Percentiles rank a stretch among this genome's conserved stretches.
Conservation (phyloP, 1,140 invertebrate genomes). For the Prorops nasuta region DNA sequence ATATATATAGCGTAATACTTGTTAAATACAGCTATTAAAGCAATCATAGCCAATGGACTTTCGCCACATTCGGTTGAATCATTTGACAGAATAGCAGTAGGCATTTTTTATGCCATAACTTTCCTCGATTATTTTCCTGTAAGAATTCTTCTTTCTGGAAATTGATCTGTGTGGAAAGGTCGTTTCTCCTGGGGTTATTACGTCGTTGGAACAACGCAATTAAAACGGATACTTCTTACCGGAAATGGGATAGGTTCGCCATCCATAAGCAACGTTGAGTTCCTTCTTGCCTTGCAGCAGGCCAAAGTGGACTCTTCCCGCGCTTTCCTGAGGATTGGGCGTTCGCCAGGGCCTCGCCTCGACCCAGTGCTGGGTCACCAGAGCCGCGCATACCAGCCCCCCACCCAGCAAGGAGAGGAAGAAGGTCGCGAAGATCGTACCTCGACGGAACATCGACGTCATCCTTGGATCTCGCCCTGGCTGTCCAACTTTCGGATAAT, state of each 20-base stretch:
- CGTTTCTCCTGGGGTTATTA: not conserved
- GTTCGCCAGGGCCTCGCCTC: slow-evolving; percentile 70
- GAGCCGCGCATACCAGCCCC: slow-evolving; percentile 75
- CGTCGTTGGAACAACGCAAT: too few relatives aligned
- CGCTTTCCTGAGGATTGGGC: slow-evolving; percentile 68
- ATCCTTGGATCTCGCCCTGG: slow-evolving; percentile 33
- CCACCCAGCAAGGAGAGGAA: slow-evolving; percentile 81
- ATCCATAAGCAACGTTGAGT: slow-evolving; percentile 79
- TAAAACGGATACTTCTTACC: too few relatives aligned
- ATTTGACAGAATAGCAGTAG: too few relatives aligned
- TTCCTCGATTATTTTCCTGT: too few relatives aligned
- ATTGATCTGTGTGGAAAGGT: too few relatives aligned
- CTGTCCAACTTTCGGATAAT: slow-evolving; percentile 20
- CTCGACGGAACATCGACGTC: slow-evolving; percentile 66
- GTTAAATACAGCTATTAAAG: too few relatives aligned
- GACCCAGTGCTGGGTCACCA: slow-evolving; percentile 88
- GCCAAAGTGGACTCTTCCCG: slow-evolving; percentile 78
- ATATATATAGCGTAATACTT: too few relatives aligned
- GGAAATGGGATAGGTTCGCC: slow-evolving; percentile 70
- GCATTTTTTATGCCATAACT: too few relatives aligned
- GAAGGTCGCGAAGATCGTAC: slow-evolving; percentile 86
- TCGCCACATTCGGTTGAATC: too few relatives aligned
- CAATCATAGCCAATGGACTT: too few relatives aligned
- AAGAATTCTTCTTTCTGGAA: too few relatives aligned
- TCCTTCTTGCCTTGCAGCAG: slow-evolving; percentile 82